Base-by-base conservation (phyloP, 2,888 invertebrate species). In the Diogma glabrata region DNA sequence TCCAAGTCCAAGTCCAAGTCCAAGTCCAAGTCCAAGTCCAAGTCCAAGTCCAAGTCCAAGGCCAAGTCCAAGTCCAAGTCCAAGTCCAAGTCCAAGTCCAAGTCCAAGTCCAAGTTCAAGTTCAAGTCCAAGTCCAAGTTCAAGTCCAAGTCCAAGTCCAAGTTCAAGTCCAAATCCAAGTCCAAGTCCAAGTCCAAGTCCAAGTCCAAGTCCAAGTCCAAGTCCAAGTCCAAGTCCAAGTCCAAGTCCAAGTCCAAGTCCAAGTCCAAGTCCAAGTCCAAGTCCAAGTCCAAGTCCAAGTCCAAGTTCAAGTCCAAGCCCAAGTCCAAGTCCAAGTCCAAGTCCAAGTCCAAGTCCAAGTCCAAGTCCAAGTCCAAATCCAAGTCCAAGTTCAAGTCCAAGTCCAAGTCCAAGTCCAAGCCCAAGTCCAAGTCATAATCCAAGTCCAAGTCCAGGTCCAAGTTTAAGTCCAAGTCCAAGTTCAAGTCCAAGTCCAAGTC, bases 291-390 rank as follows among this genome's bases (percentile, higher is more conserved):
- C 33, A 33, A 33, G 12, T 7, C 12, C 33, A 33, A 33, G 33
- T 33, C 12, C 33, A 33, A 33, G 33, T 33, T 10, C 33, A 33
- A 33, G 33, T 33, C 12, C 33, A 33, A 33, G 12, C 12, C 33
- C 33, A 51, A 47, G 30, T 51, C 24, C 51, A 47, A 51, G 51
- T 33, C 14, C 51, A 51, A 47, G 46, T 33, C 24, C 51, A 51
- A 51, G 51, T 33, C 14, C 51, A 51, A 51, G 51, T 33, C 24
- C 51, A 51, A 51, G 51, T 30, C 4, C 51, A 46, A 51, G 51
- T 30, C 23, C 51, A 51, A 51, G 51, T 30, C 14, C 46, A 51
- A 51, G 51, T 30, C n/a, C 46, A 51, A 51, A 46, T 30, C 23
- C 46, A 51, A 51, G 51, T 30, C 24, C 45, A 51, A 51, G 51